Conservation (phyloP, 2,888 invertebrate species). For the Cylindroiulus punctatus region DNA sequence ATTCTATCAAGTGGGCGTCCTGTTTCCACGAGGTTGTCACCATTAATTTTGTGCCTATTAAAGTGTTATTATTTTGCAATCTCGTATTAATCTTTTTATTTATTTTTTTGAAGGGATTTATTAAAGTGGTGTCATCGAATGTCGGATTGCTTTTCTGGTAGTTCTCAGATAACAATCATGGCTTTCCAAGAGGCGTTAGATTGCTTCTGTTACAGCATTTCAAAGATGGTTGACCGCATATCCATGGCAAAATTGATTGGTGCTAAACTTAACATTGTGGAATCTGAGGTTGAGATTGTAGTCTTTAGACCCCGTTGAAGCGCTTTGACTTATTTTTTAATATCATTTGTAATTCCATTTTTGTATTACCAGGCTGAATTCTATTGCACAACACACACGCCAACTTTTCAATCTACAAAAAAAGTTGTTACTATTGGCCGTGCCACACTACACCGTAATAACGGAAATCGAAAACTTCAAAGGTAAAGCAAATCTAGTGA, state of each 20-base stretch:
- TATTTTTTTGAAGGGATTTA: constrained; percentile 74
- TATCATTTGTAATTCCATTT: constrained; percentile 44
- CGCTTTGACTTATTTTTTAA: too few species aligned
- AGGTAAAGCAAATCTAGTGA: neutral
- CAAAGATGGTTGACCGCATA: constrained; percentile 70
- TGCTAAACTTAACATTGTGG: constrained; percentile 81
- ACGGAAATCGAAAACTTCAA: neutral
- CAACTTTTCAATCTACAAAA: constrained; percentile 73
- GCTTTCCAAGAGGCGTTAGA: constrained; percentile 90
- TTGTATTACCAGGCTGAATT: constrained; percentile 73
- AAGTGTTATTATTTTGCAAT: neutral
- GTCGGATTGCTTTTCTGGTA: constrained; percentile 77
- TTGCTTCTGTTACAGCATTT: constrained; percentile 84
- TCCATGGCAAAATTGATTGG: constrained; percentile 79
- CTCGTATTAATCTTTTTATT: neutral
- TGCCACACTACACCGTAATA: constrained; percentile 65
- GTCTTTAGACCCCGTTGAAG: too few species aligned
- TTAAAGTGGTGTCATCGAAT: constrained; percentile 90
- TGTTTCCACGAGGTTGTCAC: constrained; percentile 65
- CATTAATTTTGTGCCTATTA: neutral
- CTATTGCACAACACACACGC: constrained; percentile 82
- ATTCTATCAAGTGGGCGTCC: constrained; percentile 63
- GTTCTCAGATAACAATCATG: constrained; percentile 66
- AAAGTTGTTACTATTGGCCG: constrained; percentile 78
- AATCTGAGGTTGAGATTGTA: constrained; percentile 70